Evolutionary conservation across 2,888 invertebrate genomes (phyloP).

Genomic region (Drosophila seclusa): DNA sequence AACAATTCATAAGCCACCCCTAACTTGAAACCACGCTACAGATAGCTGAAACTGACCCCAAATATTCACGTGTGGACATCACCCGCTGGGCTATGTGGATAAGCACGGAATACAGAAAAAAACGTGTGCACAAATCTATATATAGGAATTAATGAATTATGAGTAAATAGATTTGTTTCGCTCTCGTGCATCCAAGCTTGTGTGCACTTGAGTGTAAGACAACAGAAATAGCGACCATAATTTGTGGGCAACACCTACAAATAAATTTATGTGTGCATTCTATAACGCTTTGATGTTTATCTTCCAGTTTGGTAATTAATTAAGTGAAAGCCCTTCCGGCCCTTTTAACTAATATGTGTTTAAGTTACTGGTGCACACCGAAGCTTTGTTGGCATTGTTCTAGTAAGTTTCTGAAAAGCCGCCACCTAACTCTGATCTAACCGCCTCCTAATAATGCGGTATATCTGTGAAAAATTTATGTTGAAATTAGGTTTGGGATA

Average conservation of each 20-base stretch:
- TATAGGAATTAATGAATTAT: constrained; percentile 82
- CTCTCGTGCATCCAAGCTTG: constrained; percentile 64
- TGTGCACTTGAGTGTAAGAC: constrained; percentile 68
- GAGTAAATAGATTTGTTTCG: constrained; percentile 80
- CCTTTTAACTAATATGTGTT: constrained; percentile 58
- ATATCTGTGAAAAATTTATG: neutral
- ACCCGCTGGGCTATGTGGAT: constrained; percentile 36
- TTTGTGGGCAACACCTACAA: constrained; percentile 24
- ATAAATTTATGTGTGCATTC: constrained; percentile 49
- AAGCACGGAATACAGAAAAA: constrained; percentile 34
- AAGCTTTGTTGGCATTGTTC: constrained; percentile 3
- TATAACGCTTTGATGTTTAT: constrained; percentile 80
- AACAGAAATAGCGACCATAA: constrained; percentile 60
- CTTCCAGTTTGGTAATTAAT: constrained; percentile 73
- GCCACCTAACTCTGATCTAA: neutral
- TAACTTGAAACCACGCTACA: neutral
- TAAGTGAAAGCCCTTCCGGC: constrained; percentile 68
- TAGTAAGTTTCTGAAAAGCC: constrained; percentile 2
- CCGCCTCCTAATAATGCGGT: neutral
- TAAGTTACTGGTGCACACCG: constrained; percentile 40
- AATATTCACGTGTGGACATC: constrained; percentile 31
- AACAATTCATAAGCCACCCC: constrained; percentile 11
- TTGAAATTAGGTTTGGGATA: neutral
- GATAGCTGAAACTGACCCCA: constrained; percentile 3
- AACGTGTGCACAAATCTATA: constrained; percentile 60